Conservation (phyloP, 2,797 vertebrate genomes). For the Psittacula echo region DNA sequence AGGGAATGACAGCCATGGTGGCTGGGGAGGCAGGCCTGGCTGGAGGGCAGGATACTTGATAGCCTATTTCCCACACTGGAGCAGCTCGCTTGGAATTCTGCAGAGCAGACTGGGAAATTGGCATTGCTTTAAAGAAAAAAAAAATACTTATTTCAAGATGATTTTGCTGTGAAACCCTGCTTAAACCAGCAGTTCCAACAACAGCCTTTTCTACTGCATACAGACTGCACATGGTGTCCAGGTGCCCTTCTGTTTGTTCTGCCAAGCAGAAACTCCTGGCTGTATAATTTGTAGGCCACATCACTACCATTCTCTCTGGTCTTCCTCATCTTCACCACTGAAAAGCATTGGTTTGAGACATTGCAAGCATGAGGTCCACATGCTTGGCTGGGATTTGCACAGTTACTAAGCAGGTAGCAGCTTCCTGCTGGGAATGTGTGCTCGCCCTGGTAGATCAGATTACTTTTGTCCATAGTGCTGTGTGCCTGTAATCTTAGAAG, state of each 20-base stretch:
- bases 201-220: background rate
- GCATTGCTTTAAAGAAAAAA: background rate
- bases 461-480: background rate
- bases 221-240: background rate
- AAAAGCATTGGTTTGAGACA: background rate
- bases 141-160: background rate
- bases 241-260: background rate
- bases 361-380: rapidly evolving
- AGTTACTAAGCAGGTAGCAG: background rate
- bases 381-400: background rate
- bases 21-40: background rate
- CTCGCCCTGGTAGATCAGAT: background rate
- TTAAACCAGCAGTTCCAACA: background rate
- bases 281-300: background rate
- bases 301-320: background rate
- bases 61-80: background rate
- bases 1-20: rapidly evolving
- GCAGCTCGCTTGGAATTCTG: background rate
- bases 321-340: background rate
- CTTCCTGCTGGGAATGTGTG: background rate
- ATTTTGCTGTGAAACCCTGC: background rate
- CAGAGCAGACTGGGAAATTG: background rate
- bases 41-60: background rate
- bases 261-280: background rate
- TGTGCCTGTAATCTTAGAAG: background rate